Conservation (phyloP, 2,797 vertebrate genomes). For the Sitta carolinensis region DNA sequence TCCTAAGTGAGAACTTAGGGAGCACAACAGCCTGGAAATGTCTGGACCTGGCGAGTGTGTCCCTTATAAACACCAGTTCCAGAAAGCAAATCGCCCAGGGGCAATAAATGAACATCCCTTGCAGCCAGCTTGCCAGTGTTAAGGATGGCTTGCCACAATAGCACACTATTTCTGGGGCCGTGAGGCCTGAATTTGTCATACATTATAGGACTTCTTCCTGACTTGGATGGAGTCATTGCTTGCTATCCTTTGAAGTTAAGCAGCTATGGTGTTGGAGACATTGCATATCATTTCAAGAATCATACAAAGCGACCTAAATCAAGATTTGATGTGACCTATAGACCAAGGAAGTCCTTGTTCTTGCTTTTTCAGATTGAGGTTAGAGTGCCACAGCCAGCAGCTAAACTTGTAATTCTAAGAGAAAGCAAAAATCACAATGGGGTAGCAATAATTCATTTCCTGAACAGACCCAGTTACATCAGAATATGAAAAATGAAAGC, state of each 20-base stretch:
- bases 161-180: not conserved
- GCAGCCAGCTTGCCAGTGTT: not conserved
- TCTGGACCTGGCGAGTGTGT: not conserved
- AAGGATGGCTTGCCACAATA: not conserved
- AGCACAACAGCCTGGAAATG: not conserved
- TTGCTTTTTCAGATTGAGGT: not conserved
- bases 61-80: accelerated
- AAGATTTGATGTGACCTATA: not conserved
- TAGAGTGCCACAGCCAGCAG: not conserved
- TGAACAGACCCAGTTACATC: conserved; percentile 48
- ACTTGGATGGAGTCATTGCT: not conserved
- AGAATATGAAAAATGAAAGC: conserved; percentile 52
- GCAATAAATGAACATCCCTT: not conserved
- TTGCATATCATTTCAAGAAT: not conserved
- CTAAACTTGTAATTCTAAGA: not conserved
- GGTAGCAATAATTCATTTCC: conserved; percentile 28
- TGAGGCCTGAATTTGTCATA: not conserved
- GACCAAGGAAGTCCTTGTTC: not conserved
- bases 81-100: accelerated
- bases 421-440: not conserved
- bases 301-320: accelerated
- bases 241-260: not conserved
- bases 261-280: not conserved
- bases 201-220: not conserved
- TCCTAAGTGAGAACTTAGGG: not conserved